These are phyloP conservation scores for Rhamphomyia laevipes DNA, from an alignment of 2,888 invertebrate genomes.

Conservation along the genomic window DNA sequence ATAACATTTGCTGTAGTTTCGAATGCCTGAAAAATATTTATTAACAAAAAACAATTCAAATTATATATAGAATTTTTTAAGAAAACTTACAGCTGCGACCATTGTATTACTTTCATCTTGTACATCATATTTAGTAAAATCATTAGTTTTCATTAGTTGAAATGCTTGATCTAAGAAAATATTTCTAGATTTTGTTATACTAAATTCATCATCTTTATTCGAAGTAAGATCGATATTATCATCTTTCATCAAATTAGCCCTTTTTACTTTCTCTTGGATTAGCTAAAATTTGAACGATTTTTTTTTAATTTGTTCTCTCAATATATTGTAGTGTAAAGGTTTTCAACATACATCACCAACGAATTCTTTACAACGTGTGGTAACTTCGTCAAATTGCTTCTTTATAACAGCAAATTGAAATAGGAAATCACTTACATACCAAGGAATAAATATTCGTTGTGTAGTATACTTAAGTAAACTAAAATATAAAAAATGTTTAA, in stretches of 20 bases:
- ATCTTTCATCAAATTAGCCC: background rate
- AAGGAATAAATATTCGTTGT: no score
- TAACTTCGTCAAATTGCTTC: no score
- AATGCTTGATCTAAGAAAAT: conserved; percentile 21
- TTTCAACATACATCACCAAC: no score
- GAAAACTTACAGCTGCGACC: background rate
- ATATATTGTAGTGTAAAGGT: no score
- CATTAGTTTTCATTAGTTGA: background rate
- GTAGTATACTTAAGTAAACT: no score
- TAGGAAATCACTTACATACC: no score
- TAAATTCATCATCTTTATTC: background rate
- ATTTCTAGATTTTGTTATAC: conserved; percentile 11
- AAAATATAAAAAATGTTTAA: no score
- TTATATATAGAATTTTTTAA: background rate
- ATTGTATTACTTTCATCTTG: background rate
- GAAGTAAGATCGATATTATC: background rate
- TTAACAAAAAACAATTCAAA: background rate
- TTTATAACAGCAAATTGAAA: no score
- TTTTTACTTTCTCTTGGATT: no score
- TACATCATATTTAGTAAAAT: background rate
- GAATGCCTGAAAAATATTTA: conserved; percentile 22
- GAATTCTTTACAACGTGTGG: background rate
- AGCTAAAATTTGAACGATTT: no score
- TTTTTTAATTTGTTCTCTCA: no score
- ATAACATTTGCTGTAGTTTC: conserved; percentile 33